phyloP scores from a whole-genome alignment of 2,888 invertebrate genomes.

The Lissocephala sabroskyi region DNA sequence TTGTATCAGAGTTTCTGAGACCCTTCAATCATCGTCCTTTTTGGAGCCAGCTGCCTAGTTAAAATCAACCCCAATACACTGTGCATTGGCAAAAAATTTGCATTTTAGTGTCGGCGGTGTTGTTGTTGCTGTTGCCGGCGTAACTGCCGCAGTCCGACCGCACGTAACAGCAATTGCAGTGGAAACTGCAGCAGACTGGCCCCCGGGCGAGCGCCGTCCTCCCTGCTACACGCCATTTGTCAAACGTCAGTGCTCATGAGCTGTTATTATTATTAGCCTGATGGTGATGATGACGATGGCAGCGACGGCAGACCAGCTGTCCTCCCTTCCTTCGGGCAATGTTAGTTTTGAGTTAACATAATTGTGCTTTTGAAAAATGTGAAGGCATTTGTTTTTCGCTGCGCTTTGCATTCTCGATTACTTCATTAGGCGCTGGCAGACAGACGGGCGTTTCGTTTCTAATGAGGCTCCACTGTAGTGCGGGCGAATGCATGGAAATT shows the following conservation, averaged over 20 bases:
- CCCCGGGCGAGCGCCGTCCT: no score
- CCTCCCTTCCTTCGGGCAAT: slow-evolving; percentile 12
- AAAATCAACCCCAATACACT: no score
- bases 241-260: slow-evolving; percentile 60
- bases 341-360: slow-evolving; percentile 52
- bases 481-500: not conserved
- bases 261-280: slow-evolving; percentile 61
- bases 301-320: slow-evolving; percentile 4
- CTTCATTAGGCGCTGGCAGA: slow-evolving; percentile 38
- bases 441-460: not conserved
- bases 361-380: slow-evolving; percentile 66
- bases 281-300: slow-evolving; percentile 10
- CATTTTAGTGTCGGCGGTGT: slow-evolving; percentile 37
- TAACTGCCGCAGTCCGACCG: no score
- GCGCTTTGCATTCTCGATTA: slow-evolving; percentile 61
- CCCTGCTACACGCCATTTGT: slow-evolving; percentile 39
- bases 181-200: slow-evolving; percentile 1
- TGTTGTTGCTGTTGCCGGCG: slow-evolving; percentile 10
- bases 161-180: slow-evolving; percentile 9
- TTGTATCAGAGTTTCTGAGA: no score
- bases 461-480: no score
- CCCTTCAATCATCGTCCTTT: no score
- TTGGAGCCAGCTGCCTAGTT: no score
- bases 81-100: slow-evolving; percentile 24
- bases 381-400: slow-evolving; percentile 57